These are phyloP conservation scores for Bombus polaris DNA, from an alignment of 1,140 invertebrate genomes.

Conservation along the genomic window DNA sequence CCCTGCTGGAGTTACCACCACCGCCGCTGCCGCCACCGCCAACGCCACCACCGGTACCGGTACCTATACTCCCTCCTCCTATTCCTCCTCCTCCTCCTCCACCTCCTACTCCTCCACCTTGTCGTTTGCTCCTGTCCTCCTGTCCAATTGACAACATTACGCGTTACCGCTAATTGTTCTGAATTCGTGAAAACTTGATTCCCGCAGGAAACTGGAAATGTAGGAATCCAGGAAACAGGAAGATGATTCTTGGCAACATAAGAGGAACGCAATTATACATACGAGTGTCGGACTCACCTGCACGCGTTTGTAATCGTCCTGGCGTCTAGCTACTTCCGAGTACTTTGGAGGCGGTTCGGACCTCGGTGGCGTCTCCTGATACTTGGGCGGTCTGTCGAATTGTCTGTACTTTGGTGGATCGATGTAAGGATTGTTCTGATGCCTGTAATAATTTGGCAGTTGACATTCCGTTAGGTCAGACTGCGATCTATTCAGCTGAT, in stretches of 20 bases:
- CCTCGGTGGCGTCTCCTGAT: slow-evolving; percentile 75
- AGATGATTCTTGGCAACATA: neutral
- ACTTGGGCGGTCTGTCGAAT: slow-evolving; percentile 76
- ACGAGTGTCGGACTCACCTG: slow-evolving; percentile 62
- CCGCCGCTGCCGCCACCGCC: slow-evolving; percentile 31
- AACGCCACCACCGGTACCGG: slow-evolving; percentile 1
- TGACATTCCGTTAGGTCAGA: slow-evolving; percentile 65
- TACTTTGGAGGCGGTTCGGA: slow-evolving; percentile 77
- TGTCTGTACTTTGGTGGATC: slow-evolving; percentile 77
- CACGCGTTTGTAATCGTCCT: slow-evolving; percentile 73
- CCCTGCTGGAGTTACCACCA: slow-evolving; percentile 67
- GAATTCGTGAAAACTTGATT: neutral
- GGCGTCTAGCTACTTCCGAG: slow-evolving; percentile 72
- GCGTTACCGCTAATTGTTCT: slow-evolving; percentile 39
- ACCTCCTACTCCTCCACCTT: slow-evolving; percentile 53
- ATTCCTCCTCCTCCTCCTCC: slow-evolving; percentile 50
- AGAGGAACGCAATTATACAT: neutral
- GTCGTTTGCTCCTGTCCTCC: slow-evolving; percentile 76
- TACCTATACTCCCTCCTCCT: slow-evolving; percentile 20
- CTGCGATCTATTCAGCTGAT: slow-evolving; percentile 69
- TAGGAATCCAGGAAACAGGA: neutral
- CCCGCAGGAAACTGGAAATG: neutral
- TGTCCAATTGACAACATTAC: slow-evolving; percentile 75
- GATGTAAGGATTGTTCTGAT: slow-evolving; percentile 65
- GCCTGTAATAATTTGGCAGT: slow-evolving; percentile 62